Percentiles rank a stretch among this genome's conserved stretches.
Evolutionary conservation across 1,140 invertebrate species (phyloP).

Genomic region (Macrobrachium nipponense): DNA sequence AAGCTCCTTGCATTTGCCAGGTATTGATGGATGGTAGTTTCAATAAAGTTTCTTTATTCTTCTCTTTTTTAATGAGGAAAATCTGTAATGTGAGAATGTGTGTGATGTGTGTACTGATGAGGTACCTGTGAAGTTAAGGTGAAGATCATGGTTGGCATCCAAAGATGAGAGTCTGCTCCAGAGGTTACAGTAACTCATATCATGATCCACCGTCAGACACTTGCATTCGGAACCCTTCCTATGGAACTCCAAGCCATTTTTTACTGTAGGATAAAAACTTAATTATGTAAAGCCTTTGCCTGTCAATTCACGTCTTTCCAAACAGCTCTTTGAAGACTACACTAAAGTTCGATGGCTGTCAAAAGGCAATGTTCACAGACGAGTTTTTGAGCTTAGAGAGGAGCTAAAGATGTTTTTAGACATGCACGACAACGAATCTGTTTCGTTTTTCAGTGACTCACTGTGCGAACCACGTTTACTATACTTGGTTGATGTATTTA

Average conservation of each 20-base stretch:
- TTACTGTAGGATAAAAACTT: background rate
- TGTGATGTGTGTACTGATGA: background rate
- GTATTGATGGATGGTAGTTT: background rate
- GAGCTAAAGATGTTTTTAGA: background rate
- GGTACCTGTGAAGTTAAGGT: slow-evolving; percentile 18
- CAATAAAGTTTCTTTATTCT: slow-evolving; percentile 23
- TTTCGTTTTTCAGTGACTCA: slow-evolving; percentile 4
- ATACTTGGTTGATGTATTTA: slow-evolving; percentile 22
- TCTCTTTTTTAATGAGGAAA: background rate
- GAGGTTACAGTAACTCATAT: background rate
- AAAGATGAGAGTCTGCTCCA: background rate
- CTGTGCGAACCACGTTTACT: slow-evolving; percentile 5
- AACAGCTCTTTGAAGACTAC: no score
- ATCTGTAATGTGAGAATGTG: background rate
- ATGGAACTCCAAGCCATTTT: background rate
- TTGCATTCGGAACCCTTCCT: slow-evolving; percentile 31
- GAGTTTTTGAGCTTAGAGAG: background rate
- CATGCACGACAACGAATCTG: background rate
- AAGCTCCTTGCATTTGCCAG: slow-evolving; percentile 10
- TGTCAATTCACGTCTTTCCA: background rate
- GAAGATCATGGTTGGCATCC: slow-evolving; percentile 9
- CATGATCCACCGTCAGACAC: slow-evolving; percentile 24
- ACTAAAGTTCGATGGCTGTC: no score
- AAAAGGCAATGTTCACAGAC: background rate
- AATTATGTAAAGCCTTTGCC: background rate